phyloP scores from a whole-genome alignment of 2,888 invertebrate genomes.

The Unio pictorum region DNA sequence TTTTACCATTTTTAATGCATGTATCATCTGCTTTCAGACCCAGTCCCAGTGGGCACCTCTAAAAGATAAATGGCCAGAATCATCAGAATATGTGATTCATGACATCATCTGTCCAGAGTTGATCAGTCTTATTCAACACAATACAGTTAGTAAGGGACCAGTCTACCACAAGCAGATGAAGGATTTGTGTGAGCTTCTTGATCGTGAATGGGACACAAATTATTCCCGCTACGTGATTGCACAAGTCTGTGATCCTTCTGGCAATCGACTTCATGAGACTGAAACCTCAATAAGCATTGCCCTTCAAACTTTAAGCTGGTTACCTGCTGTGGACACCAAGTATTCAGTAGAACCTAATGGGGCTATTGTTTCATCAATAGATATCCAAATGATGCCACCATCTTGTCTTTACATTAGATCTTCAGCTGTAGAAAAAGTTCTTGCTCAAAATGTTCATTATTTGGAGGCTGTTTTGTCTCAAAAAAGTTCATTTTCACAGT shows the following conservation, averaged over 20 bases:
- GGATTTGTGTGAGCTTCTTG: slow-evolving; percentile 33
- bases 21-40: slow-evolving; percentile 22
- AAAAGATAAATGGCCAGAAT: slow-evolving; percentile 35
- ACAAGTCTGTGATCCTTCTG: slow-evolving; percentile 20
- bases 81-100: slow-evolving; percentile 31
- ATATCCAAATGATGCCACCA: slow-evolving; percentile 13
- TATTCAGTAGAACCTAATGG: slow-evolving; percentile 3
- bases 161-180: slow-evolving; percentile 45
- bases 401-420: slow-evolving; percentile 18
- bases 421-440: slow-evolving; percentile 28
- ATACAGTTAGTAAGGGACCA: slow-evolving; percentile 6
- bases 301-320: slow-evolving; percentile 48
- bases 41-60: slow-evolving; percentile 49
- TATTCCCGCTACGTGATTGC: slow-evolving; percentile 26
- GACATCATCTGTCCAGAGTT: slow-evolving; percentile 57
- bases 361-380: background rate
- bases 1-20: no score
- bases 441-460: slow-evolving; percentile 53
- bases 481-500: slow-evolving; percentile 41
- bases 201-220: slow-evolving; percentile 39
- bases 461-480: slow-evolving; percentile 19
- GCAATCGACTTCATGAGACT: slow-evolving; percentile 18
- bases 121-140: slow-evolving; percentile 36
- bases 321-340: slow-evolving; percentile 42
- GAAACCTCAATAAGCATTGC: slow-evolving; percentile 52